Evolutionary conservation across 2,113 vertebrate species (phyloP), one percentile per base, ranked within the genome.

Genomic region (Pterocles gutturalis): DNA sequence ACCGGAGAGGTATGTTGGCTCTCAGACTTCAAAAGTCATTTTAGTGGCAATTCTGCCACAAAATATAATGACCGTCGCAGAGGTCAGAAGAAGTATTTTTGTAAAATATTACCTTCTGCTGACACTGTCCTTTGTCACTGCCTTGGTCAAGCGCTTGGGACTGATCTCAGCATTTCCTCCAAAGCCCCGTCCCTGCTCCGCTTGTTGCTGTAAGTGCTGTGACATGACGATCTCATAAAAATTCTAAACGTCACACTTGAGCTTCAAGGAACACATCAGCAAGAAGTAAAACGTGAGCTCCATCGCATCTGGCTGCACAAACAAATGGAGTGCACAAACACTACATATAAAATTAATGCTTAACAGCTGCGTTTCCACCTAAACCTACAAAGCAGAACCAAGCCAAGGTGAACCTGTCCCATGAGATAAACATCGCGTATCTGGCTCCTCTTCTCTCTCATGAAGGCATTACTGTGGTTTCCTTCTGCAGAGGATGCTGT

Each of bases 171-270:
- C 61, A 8, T 54, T 80, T 82, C 91, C 69, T 86, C 75, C 87
- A 19, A 24, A 55, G 71, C 24, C 51, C 20, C 2, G 4, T 11
- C 83, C 49, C 64, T 83, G 54, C 71, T 51, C 14, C 0, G 1
- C 24, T 20, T 18, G 45, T 33, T 90, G 26, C 77, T 43, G 51
- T 15, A 90, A 90, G 53, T 29, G 46, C 78, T 28, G 49, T 13
- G 78, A 96, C 43, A 29, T 1, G 65, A 93, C 89, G 84, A 66
- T 51, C 93, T 92, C 95, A 31, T 91, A 80, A 94, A 94, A 90
- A 60, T 70, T 49, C 79, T 43, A 89, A 94, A 96, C 94, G 91
- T 96, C 95, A 62, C 79, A 21, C 38, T 8, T 1, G 53, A 86
- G 80, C 95, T 96, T 34, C 69, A 7, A 92, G 83, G 88, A 91